Evolutionary conservation across 2,888 invertebrate genomes (phyloP).

Genomic region (Geophilus truncorum): DNA sequence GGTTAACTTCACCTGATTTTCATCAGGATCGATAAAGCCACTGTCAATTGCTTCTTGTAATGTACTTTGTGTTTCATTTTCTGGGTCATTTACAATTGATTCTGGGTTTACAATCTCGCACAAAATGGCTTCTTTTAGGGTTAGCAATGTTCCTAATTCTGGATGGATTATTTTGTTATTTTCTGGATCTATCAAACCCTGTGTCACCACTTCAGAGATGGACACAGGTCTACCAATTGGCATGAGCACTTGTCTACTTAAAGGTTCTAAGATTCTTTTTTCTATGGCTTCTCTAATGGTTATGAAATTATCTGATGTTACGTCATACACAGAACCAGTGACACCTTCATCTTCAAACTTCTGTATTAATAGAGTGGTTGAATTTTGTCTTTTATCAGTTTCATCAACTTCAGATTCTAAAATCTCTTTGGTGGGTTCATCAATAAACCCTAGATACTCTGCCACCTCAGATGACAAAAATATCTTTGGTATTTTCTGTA

Average conservation of each 20-base stretch:
- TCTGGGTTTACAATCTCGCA: conserved; percentile 63
- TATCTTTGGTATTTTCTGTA: conserved; percentile 73
- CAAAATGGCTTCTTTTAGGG: conserved; percentile 74
- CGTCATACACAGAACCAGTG: conserved; percentile 60
- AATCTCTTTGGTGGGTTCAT: conserved; percentile 66
- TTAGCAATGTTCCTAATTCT: conserved; percentile 72
- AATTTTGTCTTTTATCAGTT: neutral
- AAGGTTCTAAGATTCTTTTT: conserved; percentile 72
- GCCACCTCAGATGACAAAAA: conserved; percentile 70
- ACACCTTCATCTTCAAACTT: conserved; percentile 54
- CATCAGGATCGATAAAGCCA: conserved; percentile 75
- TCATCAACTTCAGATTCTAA: conserved; percentile 56
- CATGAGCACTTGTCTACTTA: conserved; percentile 65
- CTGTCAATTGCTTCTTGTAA: conserved; percentile 76
- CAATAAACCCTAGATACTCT: conserved; percentile 69
- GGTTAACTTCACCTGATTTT: conserved; percentile 65
- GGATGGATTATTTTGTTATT: conserved; percentile 77
- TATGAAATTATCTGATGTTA: conserved; percentile 70
- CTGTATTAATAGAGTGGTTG: conserved; percentile 60
- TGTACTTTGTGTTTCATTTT: conserved; percentile 62
- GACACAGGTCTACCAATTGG: conserved; percentile 75
- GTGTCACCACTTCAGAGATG: conserved; percentile 74
- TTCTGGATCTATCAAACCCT: conserved; percentile 72
- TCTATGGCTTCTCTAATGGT: conserved; percentile 78
- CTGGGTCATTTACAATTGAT: conserved; percentile 61